A percentile compares a stretch with the other conserved stretches of the same genome.
Evolutionary conservation across 2,797 vertebrate genomes (phyloP).

Genomic region (Hemibagrus guttatus): DNA sequence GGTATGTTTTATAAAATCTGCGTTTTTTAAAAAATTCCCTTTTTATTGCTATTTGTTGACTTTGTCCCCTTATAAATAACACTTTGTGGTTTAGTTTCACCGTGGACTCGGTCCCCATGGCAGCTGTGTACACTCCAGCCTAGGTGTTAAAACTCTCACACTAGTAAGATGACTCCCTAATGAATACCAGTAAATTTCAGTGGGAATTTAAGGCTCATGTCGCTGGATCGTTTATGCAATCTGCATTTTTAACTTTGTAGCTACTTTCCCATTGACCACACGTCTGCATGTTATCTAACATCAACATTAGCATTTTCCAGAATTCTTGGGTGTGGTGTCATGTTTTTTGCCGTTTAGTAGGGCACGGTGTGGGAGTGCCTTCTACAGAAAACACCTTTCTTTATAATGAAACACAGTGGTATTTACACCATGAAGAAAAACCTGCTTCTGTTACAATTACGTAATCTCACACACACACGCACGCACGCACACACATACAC

Average conservation of each 20-base stretch:
- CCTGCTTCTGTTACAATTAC: conserved; percentile 47
- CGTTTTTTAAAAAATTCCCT: too few species aligned
- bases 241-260: background rate
- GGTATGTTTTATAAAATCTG: background rate
- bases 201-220: too few species aligned
- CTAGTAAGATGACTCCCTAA: background rate
- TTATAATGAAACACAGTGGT: conserved; percentile 41
- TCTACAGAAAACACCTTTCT: conserved; percentile 34
- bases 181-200: background rate
- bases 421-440: conserved; percentile 65
- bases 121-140: conserved; percentile 17
- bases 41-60: background rate
- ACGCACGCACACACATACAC: conserved; percentile 10
- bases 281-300: background rate
- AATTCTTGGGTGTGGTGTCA: conserved; percentile 35
- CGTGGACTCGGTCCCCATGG: background rate
- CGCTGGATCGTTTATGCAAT: background rate
- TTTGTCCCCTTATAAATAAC: background rate
- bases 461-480: conserved; percentile 17
- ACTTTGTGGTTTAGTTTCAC: background rate
- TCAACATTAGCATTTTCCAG: background rate
- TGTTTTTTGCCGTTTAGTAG: background rate
- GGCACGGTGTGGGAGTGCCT: conserved; percentile 22
- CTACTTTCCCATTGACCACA: background rate
- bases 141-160: conserved; percentile 28